phyloP scores from a whole-genome alignment of 2,888 invertebrate species.

The Dioctria rufipes region DNA sequence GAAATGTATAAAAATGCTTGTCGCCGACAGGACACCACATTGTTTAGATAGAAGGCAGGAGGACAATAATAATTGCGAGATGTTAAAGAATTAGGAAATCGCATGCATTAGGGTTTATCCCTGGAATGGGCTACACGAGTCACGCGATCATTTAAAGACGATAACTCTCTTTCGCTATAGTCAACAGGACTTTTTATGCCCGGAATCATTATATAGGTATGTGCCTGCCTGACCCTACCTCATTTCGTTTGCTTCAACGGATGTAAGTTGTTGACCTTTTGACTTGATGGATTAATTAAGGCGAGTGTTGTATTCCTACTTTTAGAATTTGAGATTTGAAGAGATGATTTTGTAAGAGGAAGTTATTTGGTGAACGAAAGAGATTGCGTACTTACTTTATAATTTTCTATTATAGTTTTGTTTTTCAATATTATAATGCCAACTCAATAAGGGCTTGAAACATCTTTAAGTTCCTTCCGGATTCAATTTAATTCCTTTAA shows the following conservation, averaged over 20 bases:
- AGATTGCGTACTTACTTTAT: no score
- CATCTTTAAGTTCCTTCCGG: no score
- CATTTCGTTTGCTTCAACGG: background rate
- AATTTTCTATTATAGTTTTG: no score
- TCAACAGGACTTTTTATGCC: background rate
- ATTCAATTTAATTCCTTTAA: no score
- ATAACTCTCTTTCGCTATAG: background rate
- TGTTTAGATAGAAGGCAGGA: no score
- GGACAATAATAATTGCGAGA: background rate
- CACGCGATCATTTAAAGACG: slow-evolving; percentile 14
- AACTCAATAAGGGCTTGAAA: no score
- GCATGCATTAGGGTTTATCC: slow-evolving; percentile 29
- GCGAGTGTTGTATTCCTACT: background rate
- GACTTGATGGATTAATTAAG: background rate
- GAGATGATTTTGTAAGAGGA: no score
- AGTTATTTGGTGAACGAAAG: no score
- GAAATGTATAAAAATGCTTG: slow-evolving; percentile 25
- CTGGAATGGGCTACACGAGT: background rate
- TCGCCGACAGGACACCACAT: background rate
- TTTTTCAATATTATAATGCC: no score
- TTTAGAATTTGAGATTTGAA: no score
- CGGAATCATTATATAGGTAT: background rate
- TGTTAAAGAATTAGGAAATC: slow-evolving; percentile 42
- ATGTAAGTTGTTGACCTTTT: background rate
- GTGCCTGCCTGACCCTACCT: background rate